Percentiles rank a stretch among this genome's conserved stretches.
Conservation (phyloP, 2,797 vertebrate genomes). For the Stomatorhinus walkeri region DNA sequence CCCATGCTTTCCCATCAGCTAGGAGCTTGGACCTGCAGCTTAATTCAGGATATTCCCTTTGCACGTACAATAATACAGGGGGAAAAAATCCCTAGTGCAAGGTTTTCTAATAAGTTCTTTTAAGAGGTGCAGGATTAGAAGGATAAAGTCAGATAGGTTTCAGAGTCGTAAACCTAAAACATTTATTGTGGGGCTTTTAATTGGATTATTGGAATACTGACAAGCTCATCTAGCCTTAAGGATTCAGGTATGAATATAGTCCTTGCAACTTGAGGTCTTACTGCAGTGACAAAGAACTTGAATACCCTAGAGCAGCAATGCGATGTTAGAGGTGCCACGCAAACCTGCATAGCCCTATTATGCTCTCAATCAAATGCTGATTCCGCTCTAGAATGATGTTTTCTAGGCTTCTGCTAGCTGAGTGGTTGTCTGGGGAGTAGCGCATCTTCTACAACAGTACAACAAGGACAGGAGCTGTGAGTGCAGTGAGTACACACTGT, state of each 20-base stretch:
- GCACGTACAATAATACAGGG: background rate
- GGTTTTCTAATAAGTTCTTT: slow-evolving; percentile 8
- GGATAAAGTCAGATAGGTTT: slow-evolving; percentile 20
- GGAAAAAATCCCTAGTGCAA: background rate
- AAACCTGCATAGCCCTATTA: background rate
- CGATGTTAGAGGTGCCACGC: background rate
- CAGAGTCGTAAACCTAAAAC: slow-evolving; percentile 8
- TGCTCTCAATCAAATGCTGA: background rate
- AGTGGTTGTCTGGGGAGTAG: background rate
- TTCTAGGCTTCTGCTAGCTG: background rate
- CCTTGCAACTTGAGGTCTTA: background rate
- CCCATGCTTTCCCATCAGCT: background rate
- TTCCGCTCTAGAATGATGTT: background rate
- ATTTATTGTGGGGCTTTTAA: slow-evolving; percentile 15
- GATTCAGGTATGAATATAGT: background rate
- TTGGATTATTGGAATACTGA: slow-evolving; percentile 17
- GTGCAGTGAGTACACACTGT: background rate
- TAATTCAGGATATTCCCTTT: slow-evolving; percentile 13
- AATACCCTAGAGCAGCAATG: background rate
- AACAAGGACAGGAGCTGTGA: background rate
- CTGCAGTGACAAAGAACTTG: background rate
- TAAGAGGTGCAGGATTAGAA: slow-evolving; percentile 15
- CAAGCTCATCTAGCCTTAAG: slow-evolving; percentile 12
- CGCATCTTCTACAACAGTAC: background rate
- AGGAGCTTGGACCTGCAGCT: background rate